A percentile compares a stretch with the other conserved stretches of the same genome.
phyloP scores from a whole-genome alignment of 2,113 vertebrate genomes.

The Bubo blakistoni region DNA sequence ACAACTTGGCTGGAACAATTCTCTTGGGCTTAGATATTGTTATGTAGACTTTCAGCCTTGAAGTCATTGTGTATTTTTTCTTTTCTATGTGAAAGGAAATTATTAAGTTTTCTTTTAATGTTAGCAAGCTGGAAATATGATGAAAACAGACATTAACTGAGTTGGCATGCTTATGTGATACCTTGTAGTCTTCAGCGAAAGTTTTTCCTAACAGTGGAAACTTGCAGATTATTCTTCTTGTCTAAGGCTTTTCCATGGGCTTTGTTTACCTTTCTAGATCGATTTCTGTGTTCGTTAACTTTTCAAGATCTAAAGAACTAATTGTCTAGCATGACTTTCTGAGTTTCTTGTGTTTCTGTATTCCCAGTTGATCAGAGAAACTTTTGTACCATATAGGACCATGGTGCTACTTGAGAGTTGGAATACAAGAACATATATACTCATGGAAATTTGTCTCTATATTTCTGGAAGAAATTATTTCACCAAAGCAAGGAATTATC shows the following conservation, averaged over 20 bases:
- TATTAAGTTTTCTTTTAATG: constrained; percentile 13
- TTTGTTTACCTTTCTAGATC: neutral
- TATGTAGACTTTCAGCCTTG: neutral
- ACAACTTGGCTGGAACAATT: neutral
- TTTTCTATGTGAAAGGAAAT: constrained; percentile 20
- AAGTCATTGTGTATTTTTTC: neutral
- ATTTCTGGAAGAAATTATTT: neutral
- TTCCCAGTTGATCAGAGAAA: neutral
- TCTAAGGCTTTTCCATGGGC: neutral
- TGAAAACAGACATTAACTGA: neutral
- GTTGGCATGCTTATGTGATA: neutral
- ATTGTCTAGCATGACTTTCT: neutral
- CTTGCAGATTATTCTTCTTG: neutral
- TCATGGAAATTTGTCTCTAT: neutral
- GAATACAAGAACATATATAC: neutral
- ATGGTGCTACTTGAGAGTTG: neutral
- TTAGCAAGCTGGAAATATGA: neutral
- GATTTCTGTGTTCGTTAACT: neutral
- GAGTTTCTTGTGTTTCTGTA: neutral
- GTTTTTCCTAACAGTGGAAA: neutral
- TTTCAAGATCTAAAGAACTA: neutral
- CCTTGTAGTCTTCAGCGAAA: neutral
- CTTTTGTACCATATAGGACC: neutral
- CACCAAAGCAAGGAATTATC: neutral
- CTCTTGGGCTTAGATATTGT: neutral